Percentiles rank a stretch among this genome's conserved stretches.
phyloP scores from a whole-genome alignment of 2,113 vertebrate species.

The Perca flavescens region DNA sequence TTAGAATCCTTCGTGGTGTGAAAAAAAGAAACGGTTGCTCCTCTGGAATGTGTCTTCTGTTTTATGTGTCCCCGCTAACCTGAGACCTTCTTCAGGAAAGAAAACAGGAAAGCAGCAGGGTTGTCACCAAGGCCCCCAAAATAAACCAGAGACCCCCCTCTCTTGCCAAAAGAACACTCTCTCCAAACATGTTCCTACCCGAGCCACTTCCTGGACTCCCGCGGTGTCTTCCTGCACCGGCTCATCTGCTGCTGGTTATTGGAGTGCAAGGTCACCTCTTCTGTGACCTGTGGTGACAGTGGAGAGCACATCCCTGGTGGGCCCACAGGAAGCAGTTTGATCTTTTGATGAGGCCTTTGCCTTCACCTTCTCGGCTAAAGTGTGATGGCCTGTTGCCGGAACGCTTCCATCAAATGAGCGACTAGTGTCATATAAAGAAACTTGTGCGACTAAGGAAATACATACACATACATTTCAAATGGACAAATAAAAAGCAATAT shows the following conservation, averaged over 20 bases:
- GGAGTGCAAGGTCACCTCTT: slow-evolving; percentile 57
- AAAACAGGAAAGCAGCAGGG: slow-evolving; percentile 74
- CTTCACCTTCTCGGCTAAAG: slow-evolving; percentile 40
- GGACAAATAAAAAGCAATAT: not conserved
- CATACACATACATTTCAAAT: too few relatives aligned
- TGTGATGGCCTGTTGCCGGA: slow-evolving; percentile 15
- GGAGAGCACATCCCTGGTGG: slow-evolving; percentile 52
- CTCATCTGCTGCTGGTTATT: slow-evolving; percentile 76
- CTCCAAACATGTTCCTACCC: slow-evolving; percentile 56
- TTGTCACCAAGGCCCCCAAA: slow-evolving; percentile 48
- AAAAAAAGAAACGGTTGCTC: slow-evolving; percentile 11
- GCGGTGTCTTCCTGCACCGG: slow-evolving; percentile 59
- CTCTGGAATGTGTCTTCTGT: slow-evolving; percentile 24
- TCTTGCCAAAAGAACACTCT: slow-evolving; percentile 51
- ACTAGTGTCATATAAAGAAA: not conserved
- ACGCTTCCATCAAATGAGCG: not conserved
- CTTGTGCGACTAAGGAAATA: not conserved
- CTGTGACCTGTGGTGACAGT: slow-evolving; percentile 63
- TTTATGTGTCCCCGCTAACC: slow-evolving; percentile 55
- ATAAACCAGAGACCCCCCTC: slow-evolving; percentile 50
- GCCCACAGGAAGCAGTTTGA: slow-evolving; percentile 63
- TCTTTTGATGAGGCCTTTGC: slow-evolving; percentile 59
- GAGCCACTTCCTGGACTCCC: slow-evolving; percentile 64
- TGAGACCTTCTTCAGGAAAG: slow-evolving; percentile 51
- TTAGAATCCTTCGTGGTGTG: slow-evolving; percentile 11